A percentile compares a stretch with the other conserved stretches of the same genome.
Conservation (phyloP, 1,140 invertebrate genomes). For the Ruditapes philippinarum region DNA sequence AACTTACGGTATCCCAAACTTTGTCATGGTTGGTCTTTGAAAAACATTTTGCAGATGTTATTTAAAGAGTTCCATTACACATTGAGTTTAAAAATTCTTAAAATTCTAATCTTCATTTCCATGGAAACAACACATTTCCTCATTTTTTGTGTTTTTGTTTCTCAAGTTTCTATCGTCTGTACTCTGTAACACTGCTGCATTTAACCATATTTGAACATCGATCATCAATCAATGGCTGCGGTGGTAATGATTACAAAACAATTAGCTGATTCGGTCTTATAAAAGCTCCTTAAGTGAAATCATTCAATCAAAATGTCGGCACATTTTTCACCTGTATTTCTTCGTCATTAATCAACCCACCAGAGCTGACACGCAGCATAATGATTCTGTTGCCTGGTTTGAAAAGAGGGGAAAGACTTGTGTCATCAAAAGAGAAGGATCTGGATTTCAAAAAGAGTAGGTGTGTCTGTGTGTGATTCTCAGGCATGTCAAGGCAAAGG, state of each 20-base stretch:
- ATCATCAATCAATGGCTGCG: conserved; percentile 1
- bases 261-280: conserved; percentile 28
- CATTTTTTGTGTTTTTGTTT: not conserved
- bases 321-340: not conserved
- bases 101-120: conserved; percentile 27
- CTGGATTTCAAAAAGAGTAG: too few species aligned
- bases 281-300: conserved; percentile 11
- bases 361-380: conserved; percentile 18
- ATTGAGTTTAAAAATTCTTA: too few species aligned
- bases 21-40: too few species aligned
- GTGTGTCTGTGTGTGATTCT: too few species aligned
- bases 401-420: not conserved
- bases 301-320: conserved; percentile 23
- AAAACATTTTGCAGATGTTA: too few species aligned
- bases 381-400: not conserved
- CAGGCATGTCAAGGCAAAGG: not conserved
- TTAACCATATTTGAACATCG: conserved; percentile 1
- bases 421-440: not conserved
- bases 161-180: not conserved
- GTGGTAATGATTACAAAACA: conserved; percentile 36
- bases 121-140: conserved; percentile 13
- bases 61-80: too few species aligned
- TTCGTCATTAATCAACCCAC: conserved; percentile 19
- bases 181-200: not conserved
- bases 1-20: too few species aligned